These are phyloP conservation scores for Sarcophaga caerulescens DNA, from an alignment of 2,888 invertebrate species.

Conservation along the genomic window DNA sequence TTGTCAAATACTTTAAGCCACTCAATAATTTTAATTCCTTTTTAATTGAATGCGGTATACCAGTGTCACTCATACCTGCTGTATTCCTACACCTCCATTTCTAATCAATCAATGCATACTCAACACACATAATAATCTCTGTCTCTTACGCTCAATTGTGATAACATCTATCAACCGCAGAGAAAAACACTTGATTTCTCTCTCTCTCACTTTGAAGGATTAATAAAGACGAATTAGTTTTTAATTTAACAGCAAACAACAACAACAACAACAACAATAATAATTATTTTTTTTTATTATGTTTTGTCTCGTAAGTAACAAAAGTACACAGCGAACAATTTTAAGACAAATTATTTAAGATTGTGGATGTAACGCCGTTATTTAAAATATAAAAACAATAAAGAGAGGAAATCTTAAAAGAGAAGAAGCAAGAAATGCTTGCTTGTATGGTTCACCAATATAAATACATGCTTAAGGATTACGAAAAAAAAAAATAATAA, in stretches of 20 bases:
- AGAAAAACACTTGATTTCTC: background rate
- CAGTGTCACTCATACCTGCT: background rate
- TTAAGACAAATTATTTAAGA: too few relatives aligned
- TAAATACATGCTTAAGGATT: too few relatives aligned
- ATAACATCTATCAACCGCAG: conserved; percentile 50
- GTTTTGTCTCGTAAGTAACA: background rate
- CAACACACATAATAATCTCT: conserved; percentile 25
- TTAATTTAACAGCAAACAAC: background rate
- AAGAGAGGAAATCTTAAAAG: background rate
- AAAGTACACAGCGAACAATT: too few relatives aligned
- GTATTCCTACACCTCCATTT: background rate
- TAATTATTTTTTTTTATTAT: background rate
- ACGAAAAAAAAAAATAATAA: too few relatives aligned
- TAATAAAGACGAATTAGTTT: conserved; percentile 43
- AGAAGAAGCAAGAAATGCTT: background rate
- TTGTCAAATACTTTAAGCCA: too few relatives aligned
- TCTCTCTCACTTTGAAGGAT: background rate
- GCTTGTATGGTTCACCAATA: background rate
- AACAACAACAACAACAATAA: background rate
- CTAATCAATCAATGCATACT: conserved; percentile 48
- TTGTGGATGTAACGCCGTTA: too few relatives aligned
- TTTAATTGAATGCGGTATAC: too few relatives aligned
- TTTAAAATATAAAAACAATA: too few relatives aligned
- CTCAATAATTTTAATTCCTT: too few relatives aligned
- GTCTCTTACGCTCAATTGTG: conserved; percentile 23